Percentiles rank a stretch among this genome's conserved stretches.
These are phyloP conservation scores for Diprion similis DNA, from an alignment of 1,140 invertebrate species.

Conservation along the genomic window DNA sequence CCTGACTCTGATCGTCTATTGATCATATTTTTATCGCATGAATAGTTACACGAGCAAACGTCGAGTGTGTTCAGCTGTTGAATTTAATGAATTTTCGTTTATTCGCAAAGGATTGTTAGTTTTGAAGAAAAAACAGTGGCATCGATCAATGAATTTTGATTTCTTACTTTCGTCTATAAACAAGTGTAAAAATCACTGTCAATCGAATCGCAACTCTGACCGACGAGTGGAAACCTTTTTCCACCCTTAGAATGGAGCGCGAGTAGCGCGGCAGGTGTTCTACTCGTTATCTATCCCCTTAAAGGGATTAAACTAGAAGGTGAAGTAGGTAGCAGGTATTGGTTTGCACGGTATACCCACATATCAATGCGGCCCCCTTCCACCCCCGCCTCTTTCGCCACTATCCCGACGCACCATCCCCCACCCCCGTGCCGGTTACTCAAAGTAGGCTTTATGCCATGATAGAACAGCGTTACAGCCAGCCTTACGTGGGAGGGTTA, in stretches of 20 bases:
- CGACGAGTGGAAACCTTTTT: no score
- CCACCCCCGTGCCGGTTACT: conserved; percentile 38
- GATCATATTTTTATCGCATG: conserved; percentile 2
- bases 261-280: neutral
- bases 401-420: conserved; percentile 25
- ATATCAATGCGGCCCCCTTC: neutral
- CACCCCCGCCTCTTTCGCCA: neutral
- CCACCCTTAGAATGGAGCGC: no score
- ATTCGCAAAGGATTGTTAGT: neutral
- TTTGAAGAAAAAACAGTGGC: neutral
- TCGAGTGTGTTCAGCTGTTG: neutral
- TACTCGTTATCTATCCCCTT: conserved; percentile 53
- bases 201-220: no score
- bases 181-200: no score
- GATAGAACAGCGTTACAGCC: conserved; percentile 49
- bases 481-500: conserved; percentile 43
- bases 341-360: neutral
- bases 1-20: neutral
- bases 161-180: no score
- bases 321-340: neutral
- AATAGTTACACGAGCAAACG: neutral
- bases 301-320: conserved; percentile 50
- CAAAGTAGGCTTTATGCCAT: conserved; percentile 36
- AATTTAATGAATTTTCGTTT: neutral
- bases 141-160: neutral